These are phyloP conservation scores for Sicus ferrugineus DNA, from an alignment of 2,888 invertebrate genomes.

Conservation along the genomic window DNA sequence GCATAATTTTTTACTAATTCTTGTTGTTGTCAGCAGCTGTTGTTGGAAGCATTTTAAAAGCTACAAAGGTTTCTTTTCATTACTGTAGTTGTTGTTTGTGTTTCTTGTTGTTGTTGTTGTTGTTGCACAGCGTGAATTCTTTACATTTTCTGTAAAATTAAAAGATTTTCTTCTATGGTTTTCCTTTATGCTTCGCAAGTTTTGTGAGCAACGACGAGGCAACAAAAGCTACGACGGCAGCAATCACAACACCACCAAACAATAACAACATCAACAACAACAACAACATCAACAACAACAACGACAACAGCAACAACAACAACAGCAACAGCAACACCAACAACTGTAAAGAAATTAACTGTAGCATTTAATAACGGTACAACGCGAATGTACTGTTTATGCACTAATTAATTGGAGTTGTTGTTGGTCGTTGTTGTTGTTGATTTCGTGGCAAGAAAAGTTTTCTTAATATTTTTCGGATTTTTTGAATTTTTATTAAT, in stretches of 20 bases:
- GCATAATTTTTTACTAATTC: background rate
- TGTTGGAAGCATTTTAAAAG: background rate
- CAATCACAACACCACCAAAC: background rate
- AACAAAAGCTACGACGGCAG: background rate
- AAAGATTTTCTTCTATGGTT: background rate
- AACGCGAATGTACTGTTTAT: slow-evolving; percentile 40
- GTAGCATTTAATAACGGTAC: slow-evolving; percentile 25
- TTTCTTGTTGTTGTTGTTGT: slow-evolving; percentile 33
- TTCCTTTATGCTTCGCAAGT: slow-evolving; percentile 1
- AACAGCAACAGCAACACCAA: background rate
- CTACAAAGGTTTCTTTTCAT: no score
- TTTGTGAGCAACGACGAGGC: background rate
- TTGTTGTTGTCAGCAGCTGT: background rate
- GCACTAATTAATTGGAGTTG: slow-evolving; percentile 34
- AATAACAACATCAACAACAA: background rate
- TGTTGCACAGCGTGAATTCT: background rate
- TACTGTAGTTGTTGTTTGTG: background rate
- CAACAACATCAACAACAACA: background rate
- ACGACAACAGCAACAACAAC: background rate
- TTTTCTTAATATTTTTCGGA: slow-evolving; percentile 27
- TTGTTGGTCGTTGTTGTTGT: slow-evolving; percentile 31
- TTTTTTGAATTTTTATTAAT: slow-evolving; percentile 22
- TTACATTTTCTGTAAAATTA: background rate
- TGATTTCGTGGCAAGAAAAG: no score
- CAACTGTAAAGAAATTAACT: background rate